Evolutionary conservation across 92 coral and sea anemone genomes (phyloP), one percentile per base, ranked within the genome.

Genomic region (Chrysogorgia sp.): DNA sequence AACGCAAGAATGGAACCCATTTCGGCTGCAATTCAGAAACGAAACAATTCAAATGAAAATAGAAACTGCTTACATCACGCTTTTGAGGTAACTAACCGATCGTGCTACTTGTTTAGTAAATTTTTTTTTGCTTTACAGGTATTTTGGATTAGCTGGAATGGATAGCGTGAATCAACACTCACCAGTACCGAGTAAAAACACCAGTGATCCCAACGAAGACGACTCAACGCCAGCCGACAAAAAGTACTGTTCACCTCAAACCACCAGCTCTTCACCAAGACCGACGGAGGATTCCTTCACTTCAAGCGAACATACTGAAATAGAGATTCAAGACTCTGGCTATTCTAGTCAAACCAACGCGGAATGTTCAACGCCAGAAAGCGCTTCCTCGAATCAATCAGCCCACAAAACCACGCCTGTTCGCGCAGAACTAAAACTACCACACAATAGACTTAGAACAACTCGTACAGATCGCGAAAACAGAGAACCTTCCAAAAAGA

Each of bases 241-340:
- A 29, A 3, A 30, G 12, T 10, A 23, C 17, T 1, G 3, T 14
- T 1, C 9, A 15, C 34, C 63, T 57, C 31, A 23, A 14, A 23
- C 10, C 32, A 14, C 63, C 30, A 13, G 63, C 34, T 23, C 31
- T 57, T 23, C 31, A 7, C 63, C 63, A 3, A 7, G 10, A 43
- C 17, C 50, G 50, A 43, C 6, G 8, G 32, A 72, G 40, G 77
- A 31, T 14, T 29, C 43, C 21, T 25, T 7, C 48, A 50, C 21
- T 30, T 13, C 7, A 0, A 32, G 31, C 77, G 62, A 48, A 15
- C 40, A 0, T 25, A 40, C 35, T 8, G 79, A 53, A 22, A 7
- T n/a, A 17, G 65, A 34, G 32, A 9, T 31, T 14, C 65, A 72
- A 35, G 65, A 72, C 20, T 72, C 79, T 3, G 79, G 65, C 22